Evolutionary conservation across 1,140 invertebrate genomes (phyloP).

Genomic region (Neodiprion virginianus): DNA sequence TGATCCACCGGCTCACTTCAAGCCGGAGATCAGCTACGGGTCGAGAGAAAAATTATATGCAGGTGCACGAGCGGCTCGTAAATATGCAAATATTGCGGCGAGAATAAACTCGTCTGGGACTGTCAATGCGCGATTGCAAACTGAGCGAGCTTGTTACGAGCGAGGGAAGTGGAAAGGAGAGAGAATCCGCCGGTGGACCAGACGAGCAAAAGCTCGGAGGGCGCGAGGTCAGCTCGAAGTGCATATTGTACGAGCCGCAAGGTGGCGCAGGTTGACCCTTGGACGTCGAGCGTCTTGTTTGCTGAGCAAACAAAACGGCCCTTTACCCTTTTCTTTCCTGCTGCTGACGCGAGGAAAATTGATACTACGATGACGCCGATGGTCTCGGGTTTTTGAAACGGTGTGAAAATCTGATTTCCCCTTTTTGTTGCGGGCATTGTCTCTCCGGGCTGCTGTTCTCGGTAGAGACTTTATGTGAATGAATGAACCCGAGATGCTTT

Average conservation of each 20-base stretch:
- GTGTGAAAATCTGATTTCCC: conserved; percentile 24
- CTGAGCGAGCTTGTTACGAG: no score
- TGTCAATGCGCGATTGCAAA: conserved; percentile 47
- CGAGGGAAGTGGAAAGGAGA: conserved; percentile 31
- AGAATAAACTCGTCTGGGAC: conserved; percentile 52
- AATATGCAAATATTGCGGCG: conserved; percentile 51
- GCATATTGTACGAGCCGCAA: conserved; percentile 43
- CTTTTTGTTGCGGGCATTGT: conserved; percentile 25
- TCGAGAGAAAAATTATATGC: conserved; percentile 8
- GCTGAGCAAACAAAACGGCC: conserved; percentile 46
- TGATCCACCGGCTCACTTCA: no score
- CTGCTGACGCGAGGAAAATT: conserved; percentile 16
- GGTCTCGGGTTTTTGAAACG: conserved; percentile 30
- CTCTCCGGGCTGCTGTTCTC: conserved; percentile 25
- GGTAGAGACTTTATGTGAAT: conserved; percentile 21
- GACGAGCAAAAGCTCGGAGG: conserved; percentile 1
- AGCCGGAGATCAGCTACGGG: no score
- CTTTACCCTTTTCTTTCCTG: conserved; percentile 19
- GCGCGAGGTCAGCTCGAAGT: conserved; percentile 28
- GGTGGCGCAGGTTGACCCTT: conserved; percentile 41
- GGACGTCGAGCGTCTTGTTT: conserved; percentile 45
- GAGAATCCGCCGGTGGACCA: conserved; percentile 4
- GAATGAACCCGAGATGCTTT: conserved; percentile 39
- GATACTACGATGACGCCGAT: conserved; percentile 22
- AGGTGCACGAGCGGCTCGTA: conserved; percentile 51